Conservation (phyloP, 2,888 invertebrate species). For the Dryomyza anilis region DNA sequence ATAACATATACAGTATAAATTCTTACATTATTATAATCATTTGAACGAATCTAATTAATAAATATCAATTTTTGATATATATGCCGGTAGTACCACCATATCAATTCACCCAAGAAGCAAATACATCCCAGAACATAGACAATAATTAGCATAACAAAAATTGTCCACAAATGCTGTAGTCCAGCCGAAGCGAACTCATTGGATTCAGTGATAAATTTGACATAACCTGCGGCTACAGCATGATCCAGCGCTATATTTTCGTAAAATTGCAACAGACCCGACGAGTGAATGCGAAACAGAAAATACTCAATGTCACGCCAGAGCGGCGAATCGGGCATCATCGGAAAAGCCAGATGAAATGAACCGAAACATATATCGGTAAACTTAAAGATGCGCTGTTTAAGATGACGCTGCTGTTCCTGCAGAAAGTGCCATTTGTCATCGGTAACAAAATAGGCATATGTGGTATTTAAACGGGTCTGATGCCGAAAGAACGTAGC, state of each 20-base stretch:
- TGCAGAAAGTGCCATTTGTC: constrained; percentile 51
- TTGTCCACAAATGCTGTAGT: constrained; percentile 44
- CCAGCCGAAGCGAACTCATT: constrained; percentile 46
- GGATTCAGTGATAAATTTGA: constrained; percentile 38
- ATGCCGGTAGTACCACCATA: too few relatives aligned
- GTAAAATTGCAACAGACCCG: constrained; percentile 46
- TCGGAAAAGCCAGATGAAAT: constrained; percentile 39
- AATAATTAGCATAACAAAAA: constrained; percentile 41
- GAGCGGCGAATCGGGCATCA: constrained; percentile 33
- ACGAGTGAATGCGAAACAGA: constrained; percentile 46
- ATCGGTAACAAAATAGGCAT: constrained; percentile 48
- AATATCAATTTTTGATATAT: too few relatives aligned
- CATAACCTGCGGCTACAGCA: constrained; percentile 43
- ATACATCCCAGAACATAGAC: too few relatives aligned
- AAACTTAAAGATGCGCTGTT: constrained; percentile 44
- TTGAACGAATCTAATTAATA: too few relatives aligned
- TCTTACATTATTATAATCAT: too few relatives aligned
- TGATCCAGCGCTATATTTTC: constrained; percentile 43
- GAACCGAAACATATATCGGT: constrained; percentile 53
- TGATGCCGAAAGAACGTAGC: constrained; percentile 37
- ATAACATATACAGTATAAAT: too few relatives aligned
- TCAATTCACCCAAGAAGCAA: too few relatives aligned
- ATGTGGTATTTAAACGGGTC: constrained; percentile 35
- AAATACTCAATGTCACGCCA: constrained; percentile 42
- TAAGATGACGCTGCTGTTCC: constrained; percentile 46